Conservation (phyloP, 2,113 vertebrate species). For the Acanthisitta chloris region DNA sequence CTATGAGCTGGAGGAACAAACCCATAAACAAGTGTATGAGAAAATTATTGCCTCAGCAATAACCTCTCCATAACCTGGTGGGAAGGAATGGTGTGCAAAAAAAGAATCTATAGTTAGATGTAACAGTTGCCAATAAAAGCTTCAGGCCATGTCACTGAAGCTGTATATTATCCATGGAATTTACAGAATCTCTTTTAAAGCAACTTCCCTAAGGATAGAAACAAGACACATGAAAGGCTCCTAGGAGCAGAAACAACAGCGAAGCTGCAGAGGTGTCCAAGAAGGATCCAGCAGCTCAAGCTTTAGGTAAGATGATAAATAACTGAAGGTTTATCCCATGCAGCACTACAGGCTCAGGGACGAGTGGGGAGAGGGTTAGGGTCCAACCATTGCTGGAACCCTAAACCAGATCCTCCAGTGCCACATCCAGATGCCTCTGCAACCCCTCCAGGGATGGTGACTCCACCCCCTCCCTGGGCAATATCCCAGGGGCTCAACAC, state of each 20-base stretch:
- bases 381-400: too few relatives aligned
- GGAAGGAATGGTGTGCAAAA: neutral
- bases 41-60: neutral
- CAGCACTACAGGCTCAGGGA: too few relatives aligned
- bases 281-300: neutral
- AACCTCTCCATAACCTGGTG: neutral
- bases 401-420: too few relatives aligned
- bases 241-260: neutral
- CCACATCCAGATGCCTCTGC: too few relatives aligned
- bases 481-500: too few relatives aligned
- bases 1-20: neutral
- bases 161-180: neutral
- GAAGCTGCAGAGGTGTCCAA: accelerated
- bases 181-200: neutral
- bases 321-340: too few relatives aligned
- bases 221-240: neutral
- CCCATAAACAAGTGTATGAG: neutral
- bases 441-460: too few relatives aligned
- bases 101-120: neutral
- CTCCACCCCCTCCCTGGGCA: too few relatives aligned
- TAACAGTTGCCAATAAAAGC: neutral
- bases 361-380: too few relatives aligned
- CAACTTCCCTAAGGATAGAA: neutral
- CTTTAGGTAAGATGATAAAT: neutral
- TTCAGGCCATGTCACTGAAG: neutral